phyloP scores from a whole-genome alignment of 2,888 invertebrate genomes.

The Epirrita christyi region DNA sequence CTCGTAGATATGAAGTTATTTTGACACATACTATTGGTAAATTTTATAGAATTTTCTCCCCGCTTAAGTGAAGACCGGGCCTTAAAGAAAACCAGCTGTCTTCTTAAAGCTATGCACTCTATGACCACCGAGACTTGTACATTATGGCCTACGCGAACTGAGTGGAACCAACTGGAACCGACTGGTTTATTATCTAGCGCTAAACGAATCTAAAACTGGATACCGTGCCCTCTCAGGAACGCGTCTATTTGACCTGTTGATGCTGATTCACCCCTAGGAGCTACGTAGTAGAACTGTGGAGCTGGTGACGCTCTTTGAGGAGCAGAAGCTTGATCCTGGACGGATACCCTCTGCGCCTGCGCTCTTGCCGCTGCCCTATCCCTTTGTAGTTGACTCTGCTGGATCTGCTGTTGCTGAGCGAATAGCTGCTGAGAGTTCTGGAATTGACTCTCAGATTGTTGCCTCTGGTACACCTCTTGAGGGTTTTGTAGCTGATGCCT shows the following conservation, averaged over 20 bases:
- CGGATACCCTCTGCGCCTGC: conserved; percentile 70
- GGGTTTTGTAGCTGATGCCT: conserved; percentile 76
- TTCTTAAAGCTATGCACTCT: conserved; percentile 54
- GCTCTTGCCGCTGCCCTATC: conserved; percentile 83
- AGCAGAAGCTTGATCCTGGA: conserved; percentile 60
- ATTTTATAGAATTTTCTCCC: not conserved
- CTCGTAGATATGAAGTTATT: no score
- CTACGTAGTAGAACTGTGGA: conserved; percentile 86
- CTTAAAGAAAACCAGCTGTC: conserved; percentile 40
- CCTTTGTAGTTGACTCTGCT: conserved; percentile 87
- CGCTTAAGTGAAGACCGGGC: conserved; percentile 2
- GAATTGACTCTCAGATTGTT: conserved; percentile 85
- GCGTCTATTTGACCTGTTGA: conserved; percentile 91
- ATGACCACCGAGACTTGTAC: conserved; percentile 51
- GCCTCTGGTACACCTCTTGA: conserved; percentile 84
- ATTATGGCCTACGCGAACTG: conserved; percentile 62
- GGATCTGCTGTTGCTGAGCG: conserved; percentile 88
- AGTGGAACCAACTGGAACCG: conserved; percentile 38
- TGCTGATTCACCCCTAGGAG: conserved; percentile 77
- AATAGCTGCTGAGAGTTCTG: conserved; percentile 87
- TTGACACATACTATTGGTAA: no score
- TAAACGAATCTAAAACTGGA: conserved; percentile 81
- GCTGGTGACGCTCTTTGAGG: conserved; percentile 52
- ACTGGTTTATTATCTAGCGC: conserved; percentile 64
- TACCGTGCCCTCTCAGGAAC: conserved; percentile 90